Evolutionary conservation across 1,140 invertebrate species (phyloP), one percentile per base, ranked within the genome.

Genomic region (Frieseomelitta varia): DNA sequence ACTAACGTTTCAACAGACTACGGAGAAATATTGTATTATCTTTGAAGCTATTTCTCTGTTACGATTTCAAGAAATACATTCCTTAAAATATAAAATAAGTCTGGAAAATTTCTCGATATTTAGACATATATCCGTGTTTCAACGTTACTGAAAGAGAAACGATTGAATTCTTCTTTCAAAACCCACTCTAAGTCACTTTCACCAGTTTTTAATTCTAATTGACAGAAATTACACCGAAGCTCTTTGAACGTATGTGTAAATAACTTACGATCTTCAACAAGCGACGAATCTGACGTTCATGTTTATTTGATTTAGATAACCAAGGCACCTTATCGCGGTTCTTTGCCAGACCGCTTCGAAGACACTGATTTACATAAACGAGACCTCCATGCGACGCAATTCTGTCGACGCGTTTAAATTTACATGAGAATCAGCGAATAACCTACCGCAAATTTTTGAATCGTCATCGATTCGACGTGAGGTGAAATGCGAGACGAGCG

Each of bases 381-480:
- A 56, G 77, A 56, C 21, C 12, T 27, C 10, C 53, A n/a, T n/a
- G 34, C 67, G 58, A 47, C 15, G 76, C 55, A 58, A 63, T 84
- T 85, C 58, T 76, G 83, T 58, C 68, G 75, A 88, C 71, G 24
- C 56, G 74, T 61, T 27, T 24, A 77, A 75, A 82, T 51, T 78
- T 56, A 47, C 17, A 53, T 78, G 84, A 65, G 79, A 82, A 75
- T 88, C 87, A 82, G 83, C 83, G 63, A 78, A 78, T 88, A 68
- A 47, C 17, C 24, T n/a, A 17, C 21, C 34, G 4, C 55, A 55
- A 69, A 30, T 78, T 83, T 78, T 58, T 19, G 75, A 83, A 61
- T 27, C 27, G 17, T 61, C 63, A n/a, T 83, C 34, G 53, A 76
- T 34, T 47, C 30, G 1, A 10, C 39, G 15, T 11, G 21, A 15